Conservation (phyloP, 2,797 vertebrate genomes). For the Pelochelys cantorii region DNA sequence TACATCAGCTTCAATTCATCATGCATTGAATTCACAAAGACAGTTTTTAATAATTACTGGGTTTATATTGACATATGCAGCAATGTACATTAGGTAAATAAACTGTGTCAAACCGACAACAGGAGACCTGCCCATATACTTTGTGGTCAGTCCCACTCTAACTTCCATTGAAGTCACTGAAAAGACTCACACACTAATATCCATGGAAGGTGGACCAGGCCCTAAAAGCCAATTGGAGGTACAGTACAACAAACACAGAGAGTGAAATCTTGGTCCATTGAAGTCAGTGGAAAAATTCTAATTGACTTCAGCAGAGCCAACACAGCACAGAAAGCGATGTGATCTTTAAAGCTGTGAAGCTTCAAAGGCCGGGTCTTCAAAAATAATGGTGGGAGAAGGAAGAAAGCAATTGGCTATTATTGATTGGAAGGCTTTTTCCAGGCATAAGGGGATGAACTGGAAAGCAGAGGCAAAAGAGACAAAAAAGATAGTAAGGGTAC, state of each 20-base stretch:
- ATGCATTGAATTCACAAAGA: neutral
- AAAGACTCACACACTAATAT: neutral
- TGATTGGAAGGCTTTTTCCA: neutral
- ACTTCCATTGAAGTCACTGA: neutral
- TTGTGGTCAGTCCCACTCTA: neutral
- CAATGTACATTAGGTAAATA: neutral
- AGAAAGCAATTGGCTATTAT: neutral
- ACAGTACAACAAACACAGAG: neutral
- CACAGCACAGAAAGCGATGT: neutral
- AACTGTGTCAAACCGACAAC: neutral
- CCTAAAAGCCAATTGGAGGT: neutral
- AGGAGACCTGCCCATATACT: neutral
- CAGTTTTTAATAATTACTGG: neutral
- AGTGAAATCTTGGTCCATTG: neutral
- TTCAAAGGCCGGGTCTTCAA: neutral
- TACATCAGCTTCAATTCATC: neutral
- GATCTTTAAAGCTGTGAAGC: neutral
- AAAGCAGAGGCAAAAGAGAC: neutral
- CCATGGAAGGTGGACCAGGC: neutral
- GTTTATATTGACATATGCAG: neutral
- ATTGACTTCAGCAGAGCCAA: fast-evolving
- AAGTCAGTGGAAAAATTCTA: neutral
- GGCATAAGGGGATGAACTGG: neutral
- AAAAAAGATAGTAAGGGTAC: neutral
- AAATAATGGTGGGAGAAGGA: neutral